Conservation (phyloP, 2,888 invertebrate species). For the Epinotia bilunana region DNA sequence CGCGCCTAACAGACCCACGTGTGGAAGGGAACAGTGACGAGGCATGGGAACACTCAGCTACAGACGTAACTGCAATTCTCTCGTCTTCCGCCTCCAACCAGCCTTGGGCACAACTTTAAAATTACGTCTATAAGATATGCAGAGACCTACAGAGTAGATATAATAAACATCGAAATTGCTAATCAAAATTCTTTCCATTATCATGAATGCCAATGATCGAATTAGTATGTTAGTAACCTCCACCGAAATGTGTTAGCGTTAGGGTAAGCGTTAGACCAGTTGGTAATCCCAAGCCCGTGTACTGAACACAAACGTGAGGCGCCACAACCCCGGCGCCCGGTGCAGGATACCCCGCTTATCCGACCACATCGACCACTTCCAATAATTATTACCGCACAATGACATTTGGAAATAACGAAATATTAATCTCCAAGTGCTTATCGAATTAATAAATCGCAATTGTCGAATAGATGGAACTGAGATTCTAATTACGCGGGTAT, state of each 20-base stretch:
- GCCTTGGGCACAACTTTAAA: neutral
- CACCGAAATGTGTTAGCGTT: slow-evolving; percentile 58
- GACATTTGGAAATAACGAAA: slow-evolving; percentile 70
- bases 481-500: slow-evolving; percentile 72
- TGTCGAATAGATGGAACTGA: slow-evolving; percentile 71
- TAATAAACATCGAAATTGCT: neutral
- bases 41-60: slow-evolving; percentile 45
- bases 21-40: slow-evolving; percentile 47
- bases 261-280: slow-evolving; percentile 59
- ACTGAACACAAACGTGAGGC: slow-evolving; percentile 60
- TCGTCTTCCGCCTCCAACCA: slow-evolving; percentile 6
- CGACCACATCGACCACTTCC: slow-evolving; percentile 71
- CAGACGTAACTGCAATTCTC: slow-evolving; percentile 4
- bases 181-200: neutral
- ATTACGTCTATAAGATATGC: neutral
- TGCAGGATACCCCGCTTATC: slow-evolving; percentile 78
- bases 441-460: slow-evolving; percentile 76
- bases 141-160: neutral
- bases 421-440: slow-evolving; percentile 68
- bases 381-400: slow-evolving; percentile 58
- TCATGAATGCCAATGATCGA: slow-evolving; percentile 41
- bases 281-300: slow-evolving; percentile 57
- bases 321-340: slow-evolving; percentile 67
- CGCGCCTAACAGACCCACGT: slow-evolving; percentile 24
- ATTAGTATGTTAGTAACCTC: slow-evolving; percentile 60